Conservation (phyloP, 2,888 invertebrate genomes). For the Fragum whitleyi region DNA sequence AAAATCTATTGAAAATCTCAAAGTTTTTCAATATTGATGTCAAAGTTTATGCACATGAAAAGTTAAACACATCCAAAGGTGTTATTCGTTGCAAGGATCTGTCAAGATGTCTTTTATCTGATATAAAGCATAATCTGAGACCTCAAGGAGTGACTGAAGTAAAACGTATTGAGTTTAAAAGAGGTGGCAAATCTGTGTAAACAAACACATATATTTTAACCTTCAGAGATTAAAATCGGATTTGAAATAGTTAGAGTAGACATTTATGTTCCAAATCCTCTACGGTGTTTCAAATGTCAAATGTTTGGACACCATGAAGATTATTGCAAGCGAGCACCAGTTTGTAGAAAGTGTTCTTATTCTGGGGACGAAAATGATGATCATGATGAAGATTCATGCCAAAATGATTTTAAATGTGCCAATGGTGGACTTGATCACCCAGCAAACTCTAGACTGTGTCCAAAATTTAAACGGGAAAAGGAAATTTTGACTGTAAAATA, state of each 20-base stretch:
- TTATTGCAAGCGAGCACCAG: no score
- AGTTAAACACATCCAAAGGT: background rate
- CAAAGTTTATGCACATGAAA: background rate
- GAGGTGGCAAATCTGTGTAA: background rate
- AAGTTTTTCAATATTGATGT: background rate
- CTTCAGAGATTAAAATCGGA: background rate
- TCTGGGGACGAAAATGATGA: no score
- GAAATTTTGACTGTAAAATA: background rate
- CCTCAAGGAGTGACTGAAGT: background rate
- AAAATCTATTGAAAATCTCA: background rate
- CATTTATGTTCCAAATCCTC: no score
- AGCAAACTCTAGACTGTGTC: background rate
- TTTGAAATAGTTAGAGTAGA: no score
- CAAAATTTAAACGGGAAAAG: background rate
- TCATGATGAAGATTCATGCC: no score
- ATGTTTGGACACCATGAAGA: background rate
- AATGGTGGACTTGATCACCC: background rate
- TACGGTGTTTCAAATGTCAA: background rate
- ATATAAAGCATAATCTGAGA: background rate
- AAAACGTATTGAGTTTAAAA: background rate
- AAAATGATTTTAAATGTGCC: background rate
- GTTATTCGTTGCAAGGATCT: background rate
- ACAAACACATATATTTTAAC: slow-evolving; percentile 1
- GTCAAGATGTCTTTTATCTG: background rate
- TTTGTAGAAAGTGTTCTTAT: no score